Conservation (phyloP, 2,888 invertebrate genomes). For the Trichacis sp. region DNA sequence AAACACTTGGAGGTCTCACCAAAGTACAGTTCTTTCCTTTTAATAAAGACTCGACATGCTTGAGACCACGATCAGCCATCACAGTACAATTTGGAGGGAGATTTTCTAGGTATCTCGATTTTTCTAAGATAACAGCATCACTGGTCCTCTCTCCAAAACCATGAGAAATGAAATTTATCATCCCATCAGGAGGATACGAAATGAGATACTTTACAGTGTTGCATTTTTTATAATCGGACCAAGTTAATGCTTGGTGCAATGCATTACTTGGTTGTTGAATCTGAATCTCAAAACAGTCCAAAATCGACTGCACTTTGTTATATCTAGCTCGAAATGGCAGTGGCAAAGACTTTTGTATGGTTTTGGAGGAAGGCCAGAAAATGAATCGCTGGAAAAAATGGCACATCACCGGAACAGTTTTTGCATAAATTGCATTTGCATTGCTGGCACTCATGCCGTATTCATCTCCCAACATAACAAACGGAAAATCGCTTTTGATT, state of each 20-base stretch:
- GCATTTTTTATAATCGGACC: conserved; percentile 54
- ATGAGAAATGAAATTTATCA: conserved; percentile 21
- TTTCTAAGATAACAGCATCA: no score
- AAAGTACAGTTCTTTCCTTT: background rate
- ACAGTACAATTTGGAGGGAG: no score
- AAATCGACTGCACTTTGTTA: conserved; percentile 34
- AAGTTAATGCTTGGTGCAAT: conserved; percentile 47
- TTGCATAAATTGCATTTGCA: no score
- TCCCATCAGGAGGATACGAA: conserved; percentile 46
- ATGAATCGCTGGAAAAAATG: no score
- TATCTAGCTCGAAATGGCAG: conserved; percentile 19
- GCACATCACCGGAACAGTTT: no score
- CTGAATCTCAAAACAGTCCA: conserved; percentile 52
- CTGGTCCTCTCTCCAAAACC: conserved; percentile 15
- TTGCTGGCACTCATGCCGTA: no score
- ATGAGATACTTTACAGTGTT: conserved; percentile 56
- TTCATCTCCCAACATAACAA: no score
- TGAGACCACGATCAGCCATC: no score
- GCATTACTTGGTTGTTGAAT: conserved; percentile 50
- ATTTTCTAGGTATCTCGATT: no score
- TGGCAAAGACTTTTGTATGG: conserved; percentile 5
- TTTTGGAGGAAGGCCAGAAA: no score
- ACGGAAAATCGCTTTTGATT: no score
- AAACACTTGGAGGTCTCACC: background rate
- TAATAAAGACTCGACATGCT: no score